Evolutionary conservation across 2,797 vertebrate genomes (phyloP).

Genomic region (Trematomus bernacchii): DNA sequence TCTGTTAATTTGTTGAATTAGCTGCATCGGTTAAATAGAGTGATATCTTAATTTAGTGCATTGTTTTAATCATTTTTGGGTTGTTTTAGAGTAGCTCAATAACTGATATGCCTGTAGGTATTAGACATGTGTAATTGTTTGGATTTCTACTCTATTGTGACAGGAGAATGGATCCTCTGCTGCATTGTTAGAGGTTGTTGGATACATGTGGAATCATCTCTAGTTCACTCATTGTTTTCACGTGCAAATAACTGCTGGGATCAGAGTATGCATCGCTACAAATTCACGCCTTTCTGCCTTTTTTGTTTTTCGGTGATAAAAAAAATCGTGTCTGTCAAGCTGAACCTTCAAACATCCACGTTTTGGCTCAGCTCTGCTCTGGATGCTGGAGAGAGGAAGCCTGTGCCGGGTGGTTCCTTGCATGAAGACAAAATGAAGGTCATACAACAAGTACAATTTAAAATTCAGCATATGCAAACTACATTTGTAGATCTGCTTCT

Average conservation of each 20-base stretch:
- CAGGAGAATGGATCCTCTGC: conserved; percentile 15
- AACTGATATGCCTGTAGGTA: conserved; percentile 52
- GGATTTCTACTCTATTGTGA: conserved; percentile 6
- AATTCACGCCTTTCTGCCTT: background rate
- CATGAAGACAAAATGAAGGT: conserved; percentile 40
- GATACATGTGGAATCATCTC: conserved; percentile 26
- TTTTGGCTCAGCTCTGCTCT: background rate
- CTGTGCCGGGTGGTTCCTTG: background rate
- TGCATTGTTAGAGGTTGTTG: background rate
- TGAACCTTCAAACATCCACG: background rate
- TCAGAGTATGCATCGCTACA: conserved; percentile 1
- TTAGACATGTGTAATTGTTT: conserved; percentile 19
- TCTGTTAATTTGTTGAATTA: conserved; percentile 70
- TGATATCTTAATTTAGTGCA: conserved; percentile 58
- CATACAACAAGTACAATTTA: conserved; percentile 39
- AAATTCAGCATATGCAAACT: conserved; percentile 44
- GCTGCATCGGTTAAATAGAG: conserved; percentile 47
- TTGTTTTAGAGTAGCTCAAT: conserved; percentile 13
- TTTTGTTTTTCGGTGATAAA: background rate
- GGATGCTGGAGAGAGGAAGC: conserved; percentile 9
- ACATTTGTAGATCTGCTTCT: conserved; percentile 25
- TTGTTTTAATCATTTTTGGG: conserved; percentile 49
- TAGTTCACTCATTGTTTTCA: conserved; percentile 1
- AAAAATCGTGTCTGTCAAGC: background rate
- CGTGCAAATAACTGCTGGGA: background rate